These are phyloP conservation scores for Varecia variegata DNA, from an alignment of 2,797 vertebrate genomes.

Conservation along the genomic window DNA sequence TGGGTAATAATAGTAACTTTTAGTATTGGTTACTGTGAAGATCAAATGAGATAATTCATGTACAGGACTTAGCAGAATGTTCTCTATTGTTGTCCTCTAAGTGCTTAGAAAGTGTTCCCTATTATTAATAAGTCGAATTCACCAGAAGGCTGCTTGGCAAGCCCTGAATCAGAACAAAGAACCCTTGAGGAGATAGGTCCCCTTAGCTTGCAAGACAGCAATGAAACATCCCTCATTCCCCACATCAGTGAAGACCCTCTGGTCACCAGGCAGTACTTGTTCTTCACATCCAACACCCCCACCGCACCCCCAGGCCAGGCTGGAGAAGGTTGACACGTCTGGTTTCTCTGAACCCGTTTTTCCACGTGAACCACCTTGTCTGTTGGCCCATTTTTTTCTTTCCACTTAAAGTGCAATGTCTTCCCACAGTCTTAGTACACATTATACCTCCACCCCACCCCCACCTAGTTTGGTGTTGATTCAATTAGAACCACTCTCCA, in stretches of 20 bases:
- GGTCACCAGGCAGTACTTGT: not conserved
- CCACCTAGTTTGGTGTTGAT: not conserved
- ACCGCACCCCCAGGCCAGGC: not conserved
- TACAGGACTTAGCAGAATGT: not conserved
- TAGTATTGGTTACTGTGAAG: not conserved
- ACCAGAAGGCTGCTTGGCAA: not conserved
- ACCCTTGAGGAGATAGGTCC: not conserved
- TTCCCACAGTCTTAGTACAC: not conserved
- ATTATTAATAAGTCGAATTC: not conserved
- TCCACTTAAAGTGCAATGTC: not conserved
- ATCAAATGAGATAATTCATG: not conserved
- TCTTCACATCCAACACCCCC: not conserved
- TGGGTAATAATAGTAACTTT: not conserved
- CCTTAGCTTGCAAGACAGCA: not conserved
- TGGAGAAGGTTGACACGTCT: not conserved
- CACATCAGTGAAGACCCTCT: not conserved
- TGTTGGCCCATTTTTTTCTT: not conserved
- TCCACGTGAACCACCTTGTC: not conserved
- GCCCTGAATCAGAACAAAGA: not conserved
- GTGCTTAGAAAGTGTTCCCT: not conserved
- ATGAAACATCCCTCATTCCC: not conserved
- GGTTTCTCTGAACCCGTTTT: not conserved
- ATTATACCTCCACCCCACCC: not conserved
- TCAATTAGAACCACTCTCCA: conserved; percentile 44
- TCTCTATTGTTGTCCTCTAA: not conserved